Evolutionary conservation across 2,888 invertebrate genomes (phyloP).

Genomic region (Piscicola geometra): DNA sequence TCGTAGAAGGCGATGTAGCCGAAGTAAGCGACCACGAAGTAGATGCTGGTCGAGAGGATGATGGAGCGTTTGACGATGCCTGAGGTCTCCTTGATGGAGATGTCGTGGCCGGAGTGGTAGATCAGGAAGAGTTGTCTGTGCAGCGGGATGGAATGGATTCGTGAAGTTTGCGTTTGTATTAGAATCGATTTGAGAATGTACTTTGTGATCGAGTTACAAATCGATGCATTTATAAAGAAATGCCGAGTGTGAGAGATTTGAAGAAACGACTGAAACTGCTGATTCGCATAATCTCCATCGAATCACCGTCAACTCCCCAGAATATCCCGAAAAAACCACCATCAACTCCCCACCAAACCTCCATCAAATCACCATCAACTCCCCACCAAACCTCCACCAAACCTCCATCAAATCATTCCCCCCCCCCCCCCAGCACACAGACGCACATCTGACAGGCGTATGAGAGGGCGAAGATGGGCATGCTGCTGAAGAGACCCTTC

Average conservation of each 20-base stretch:
- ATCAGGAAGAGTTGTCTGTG: slow-evolving; percentile 65
- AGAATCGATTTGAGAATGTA: no score
- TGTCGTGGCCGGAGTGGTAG: slow-evolving; percentile 80
- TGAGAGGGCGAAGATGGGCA: slow-evolving; percentile 94
- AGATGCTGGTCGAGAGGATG: slow-evolving; percentile 82
- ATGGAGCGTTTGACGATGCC: slow-evolving; percentile 80
- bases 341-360: no score
- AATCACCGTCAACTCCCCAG: no score
- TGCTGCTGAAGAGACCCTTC: slow-evolving; percentile 78
- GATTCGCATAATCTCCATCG: no score
- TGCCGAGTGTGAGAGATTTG: no score
- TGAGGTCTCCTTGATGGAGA: slow-evolving; percentile 82
- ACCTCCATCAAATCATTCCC: not conserved
- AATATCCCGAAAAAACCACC: not conserved
- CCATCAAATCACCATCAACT: no score
- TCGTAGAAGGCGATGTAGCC: slow-evolving; percentile 82
- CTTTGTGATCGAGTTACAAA: no score
- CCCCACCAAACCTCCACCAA: no score
- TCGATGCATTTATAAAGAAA: no score
- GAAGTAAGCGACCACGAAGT: slow-evolving; percentile 75
- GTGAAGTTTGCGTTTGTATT: no score
- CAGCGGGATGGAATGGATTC: not conserved
- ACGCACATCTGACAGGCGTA: slow-evolving; percentile 89
- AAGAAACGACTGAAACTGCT: no score
- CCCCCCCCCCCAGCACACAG: no score